phyloP scores from a whole-genome alignment of 2,797 vertebrate genomes.

The Ammospiza maritima region DNA sequence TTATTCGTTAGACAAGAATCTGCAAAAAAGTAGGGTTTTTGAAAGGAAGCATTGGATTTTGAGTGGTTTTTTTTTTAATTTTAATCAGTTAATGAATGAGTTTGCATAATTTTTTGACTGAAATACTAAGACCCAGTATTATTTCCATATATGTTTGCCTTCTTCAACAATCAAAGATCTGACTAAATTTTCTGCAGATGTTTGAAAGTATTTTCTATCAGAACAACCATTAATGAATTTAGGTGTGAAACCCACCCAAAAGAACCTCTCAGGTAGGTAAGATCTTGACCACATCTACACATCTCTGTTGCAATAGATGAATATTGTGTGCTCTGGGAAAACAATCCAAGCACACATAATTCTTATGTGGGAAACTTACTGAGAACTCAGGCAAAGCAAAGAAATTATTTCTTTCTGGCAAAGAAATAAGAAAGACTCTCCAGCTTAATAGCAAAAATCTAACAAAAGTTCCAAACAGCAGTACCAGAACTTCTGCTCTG shows the following conservation, averaged over 20 bases:
- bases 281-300: background rate
- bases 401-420: background rate
- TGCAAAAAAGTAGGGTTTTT: fast-evolving
- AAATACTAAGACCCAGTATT: background rate
- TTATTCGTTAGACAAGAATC: background rate
- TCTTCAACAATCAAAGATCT: background rate
- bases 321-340: background rate
- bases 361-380: background rate
- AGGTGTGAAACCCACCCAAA: background rate
- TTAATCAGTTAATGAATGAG: background rate
- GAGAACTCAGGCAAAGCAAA: background rate
- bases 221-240: background rate
- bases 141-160: background rate
- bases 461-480: background rate
- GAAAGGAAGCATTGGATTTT: background rate
- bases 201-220: background rate
- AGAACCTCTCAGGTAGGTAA: background rate
- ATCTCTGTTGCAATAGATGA: background rate
- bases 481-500: background rate
- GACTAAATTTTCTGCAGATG: background rate
- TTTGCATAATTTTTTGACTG: background rate
- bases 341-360: background rate
- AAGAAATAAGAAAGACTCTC: background rate
- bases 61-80: background rate
- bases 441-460: background rate